Evolutionary conservation across 2,888 invertebrate genomes (phyloP), one percentile per base, ranked within the genome.

Genomic region (Aphelenchoides bicaudatus): DNA sequence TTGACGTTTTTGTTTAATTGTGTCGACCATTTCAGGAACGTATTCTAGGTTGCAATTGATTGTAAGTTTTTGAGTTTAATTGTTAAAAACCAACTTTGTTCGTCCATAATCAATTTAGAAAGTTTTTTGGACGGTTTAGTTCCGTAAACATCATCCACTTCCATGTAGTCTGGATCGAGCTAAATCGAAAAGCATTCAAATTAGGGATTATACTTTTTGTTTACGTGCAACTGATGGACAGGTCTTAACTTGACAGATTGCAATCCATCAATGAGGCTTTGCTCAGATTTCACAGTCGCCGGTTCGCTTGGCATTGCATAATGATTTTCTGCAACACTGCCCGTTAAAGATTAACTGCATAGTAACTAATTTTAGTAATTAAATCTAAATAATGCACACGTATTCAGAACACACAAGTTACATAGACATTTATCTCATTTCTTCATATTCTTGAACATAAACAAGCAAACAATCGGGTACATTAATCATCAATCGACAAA

Each of bases 11-110:
- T 51, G 29, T 27, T 62, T 62, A 19, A 62, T 59, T 13, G 62
- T 66, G 2, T 65, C 62, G 16, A 62, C 52, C 58, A 62, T 64
- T 34, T 62, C 62, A 16, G 56, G 48, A 19, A 65, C 58, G 27
- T 61, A 59, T 8, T 37, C 59, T 59, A 43, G 27, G 54, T 23
- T 23, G 39, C 2, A 1, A 16, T 16, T 23, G 6, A 6, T 23
- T 54, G 53, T 49, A 49, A 27, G 19, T 2, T 56, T 6, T 48
- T 53, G 16, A 52, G 30, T 13, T 3, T n/a, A 53, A 2, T 13
- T 8, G 8, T 43, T 43, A 43, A 10, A 13, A 43, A 2, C 53
- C 16, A n/a, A 52, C 50, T 53, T 29, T 53, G 50, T 51, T 53
- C 53, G 6, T 53, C 52, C 5, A 19, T 53, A n/a, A 53, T 49